Evolutionary conservation across 2,888 invertebrate genomes (phyloP).

Genomic region (Andrena trimmerana): DNA sequence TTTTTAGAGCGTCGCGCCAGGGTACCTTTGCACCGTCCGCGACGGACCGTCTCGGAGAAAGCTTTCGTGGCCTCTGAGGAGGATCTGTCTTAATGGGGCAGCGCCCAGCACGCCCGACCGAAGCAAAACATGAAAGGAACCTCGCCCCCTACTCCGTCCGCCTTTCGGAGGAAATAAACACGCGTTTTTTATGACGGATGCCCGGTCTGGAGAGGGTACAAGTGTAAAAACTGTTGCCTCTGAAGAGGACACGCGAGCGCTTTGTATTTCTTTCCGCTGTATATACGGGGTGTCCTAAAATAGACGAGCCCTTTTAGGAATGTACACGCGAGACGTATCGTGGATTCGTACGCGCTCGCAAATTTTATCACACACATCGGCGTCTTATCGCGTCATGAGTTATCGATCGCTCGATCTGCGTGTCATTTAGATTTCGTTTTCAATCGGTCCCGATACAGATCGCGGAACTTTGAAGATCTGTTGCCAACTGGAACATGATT

Average conservation of each 20-base stretch:
- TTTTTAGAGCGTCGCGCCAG: conserved; percentile 22
- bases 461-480: no score
- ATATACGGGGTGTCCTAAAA: background rate
- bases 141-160: background rate
- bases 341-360: no score
- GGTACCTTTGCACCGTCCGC: background rate
- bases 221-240: conserved; percentile 7
- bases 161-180: conserved; percentile 12
- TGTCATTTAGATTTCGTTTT: no score
- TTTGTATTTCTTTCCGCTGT: background rate
- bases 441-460: no score
- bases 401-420: no score
- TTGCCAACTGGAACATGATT: no score
- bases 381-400: no score
- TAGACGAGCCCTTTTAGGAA: background rate
- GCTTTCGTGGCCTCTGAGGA: no score
- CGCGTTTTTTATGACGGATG: conserved; percentile 4
- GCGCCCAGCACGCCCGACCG: background rate
- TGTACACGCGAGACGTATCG: no score
- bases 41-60: no score
- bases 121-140: background rate
- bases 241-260: background rate
- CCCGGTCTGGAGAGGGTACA: conserved; percentile 10
- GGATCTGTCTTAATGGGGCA: conserved; percentile 5
- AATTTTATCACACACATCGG: no score